Evolutionary conservation across 2,113 vertebrate genomes (phyloP), one percentile per base, ranked within the genome.

Genomic region (Plecotus auritus): DNA sequence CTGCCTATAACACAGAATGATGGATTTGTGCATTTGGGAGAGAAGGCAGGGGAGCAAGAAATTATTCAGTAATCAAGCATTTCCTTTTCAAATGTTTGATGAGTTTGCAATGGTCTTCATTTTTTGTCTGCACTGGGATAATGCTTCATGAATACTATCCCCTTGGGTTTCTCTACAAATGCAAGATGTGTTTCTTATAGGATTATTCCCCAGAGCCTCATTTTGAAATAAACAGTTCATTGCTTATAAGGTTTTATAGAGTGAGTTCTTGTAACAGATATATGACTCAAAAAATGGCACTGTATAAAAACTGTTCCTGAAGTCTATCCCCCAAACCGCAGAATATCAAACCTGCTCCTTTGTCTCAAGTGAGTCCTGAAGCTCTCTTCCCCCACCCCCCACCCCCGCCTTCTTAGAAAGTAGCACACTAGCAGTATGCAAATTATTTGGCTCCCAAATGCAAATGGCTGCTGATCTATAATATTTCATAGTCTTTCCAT

Each of bases 181-280:
- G 84, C 80, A 94, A 91, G 72, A 95, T 74, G 35, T 45, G 47
- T 59, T 96, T 96, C 93, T 96, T 92, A 91, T 61, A 56, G 97
- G 93, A 95, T 95, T 91, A 97, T 90, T 92, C 95, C 61, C 86
- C 56, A n/a, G 88, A 96, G 92, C 30, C 56, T 84, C 95, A 92
- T 96, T 97, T 64, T 77, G 88, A 95, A 96, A 97, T 85, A n/a
- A 90, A 90, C 61, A 96, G 92, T 87, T 93, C 87, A 40, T 95
- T 88, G 49, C 56, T 73, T 94, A 86, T 26, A 90, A 47, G 3
- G 61, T 69, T 73, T 88, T 96, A 93, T 72, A 93, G 95, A 96
- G 66, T 5, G 82, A 89, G 82, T 69, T 70, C 76, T 95, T 66
- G 92, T 89, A 94, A 69, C 86, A 74, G 95, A 74, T 89, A 64